These are phyloP conservation scores for Drosophila imparisetae DNA, from an alignment of 2,888 invertebrate species.

Conservation along the genomic window DNA sequence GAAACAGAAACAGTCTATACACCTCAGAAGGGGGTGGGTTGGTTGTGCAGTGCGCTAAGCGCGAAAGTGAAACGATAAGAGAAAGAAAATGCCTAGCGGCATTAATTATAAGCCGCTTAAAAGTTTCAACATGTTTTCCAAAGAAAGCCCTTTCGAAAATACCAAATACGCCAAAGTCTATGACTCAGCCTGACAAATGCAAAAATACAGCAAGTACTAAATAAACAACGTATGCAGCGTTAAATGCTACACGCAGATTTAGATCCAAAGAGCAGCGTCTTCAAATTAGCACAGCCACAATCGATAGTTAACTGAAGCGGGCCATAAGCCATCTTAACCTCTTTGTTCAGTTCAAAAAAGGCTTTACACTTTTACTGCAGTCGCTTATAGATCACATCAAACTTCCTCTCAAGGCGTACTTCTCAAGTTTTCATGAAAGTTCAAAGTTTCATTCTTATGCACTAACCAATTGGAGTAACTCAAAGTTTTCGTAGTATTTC, in stretches of 20 bases:
- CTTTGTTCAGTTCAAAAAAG: slow-evolving; percentile 9
- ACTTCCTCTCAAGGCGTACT: slow-evolving; percentile 9
- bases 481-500: not conserved
- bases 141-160: slow-evolving; percentile 52
- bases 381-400: slow-evolving; percentile 22
- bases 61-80: slow-evolving; percentile 66
- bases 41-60: slow-evolving; percentile 46
- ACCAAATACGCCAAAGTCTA: slow-evolving; percentile 23
- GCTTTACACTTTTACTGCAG: not conserved
- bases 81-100: slow-evolving; percentile 79
- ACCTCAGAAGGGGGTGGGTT: not conserved
- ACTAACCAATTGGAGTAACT: not conserved
- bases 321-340: slow-evolving; percentile 22
- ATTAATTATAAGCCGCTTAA: slow-evolving; percentile 81
- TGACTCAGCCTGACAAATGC: slow-evolving; percentile 26
- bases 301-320: slow-evolving; percentile 31
- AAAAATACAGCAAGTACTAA: slow-evolving; percentile 25
- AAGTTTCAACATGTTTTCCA: slow-evolving; percentile 80
- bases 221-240: slow-evolving; percentile 14
- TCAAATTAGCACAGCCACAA: slow-evolving; percentile 23
- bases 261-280: slow-evolving; percentile 17
- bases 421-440: slow-evolving; percentile 7
- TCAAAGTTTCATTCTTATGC: slow-evolving; percentile 3
- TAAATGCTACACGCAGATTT: slow-evolving; percentile 2
- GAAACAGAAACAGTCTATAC: slow-evolving; percentile 28